Evolutionary conservation across 2,797 vertebrate species (phyloP), one percentile per base, ranked within the genome.

Genomic region (Neoniphon sammara): DNA sequence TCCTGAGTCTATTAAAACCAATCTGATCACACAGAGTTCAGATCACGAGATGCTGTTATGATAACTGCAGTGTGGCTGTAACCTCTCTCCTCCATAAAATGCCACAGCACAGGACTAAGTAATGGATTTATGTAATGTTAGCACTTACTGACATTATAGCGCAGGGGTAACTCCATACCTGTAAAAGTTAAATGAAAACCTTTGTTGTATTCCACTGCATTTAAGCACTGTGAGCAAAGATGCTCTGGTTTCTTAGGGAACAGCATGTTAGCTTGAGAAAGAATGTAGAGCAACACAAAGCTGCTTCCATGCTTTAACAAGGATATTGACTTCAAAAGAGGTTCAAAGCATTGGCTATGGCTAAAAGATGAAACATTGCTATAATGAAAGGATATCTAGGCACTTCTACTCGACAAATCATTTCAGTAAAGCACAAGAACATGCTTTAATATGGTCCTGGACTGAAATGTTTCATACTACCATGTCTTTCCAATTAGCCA

Each of bases 51-150:
- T 84, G 92, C 92, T 91, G 91, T 93, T 92, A 92, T 93, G 93
- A 93, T 93, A 93, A 94, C 93, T 91, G 93, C 92, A 75, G 91
- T 91, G 91, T 90, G 90, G 87, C 89, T 93, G 73, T 83, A 90
- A 95, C 93, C 94, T 93, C 92, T 94, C 91, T 91, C 92, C 93
- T 93, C 88, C 90, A 91, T 87, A 83, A 94, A 95, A 94, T 94
- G 93, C 93, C 93, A 94, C 91, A 86, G 89, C 92, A 88, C 89
- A 73, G 77, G 90, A 92, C 92, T 90, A 89, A 89, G 93, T 94
- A 94, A 94, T 94, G 93, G 93, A 89, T 94, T 94, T 94, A 94
- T 90, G 92, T 94, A 94, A 94, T 94, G 91, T 91, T 89, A 93
- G 92, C 93, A 95, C 92, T 94, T 94, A 95, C 87, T 90, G 92